phyloP scores from a whole-genome alignment of 2,113 vertebrate species.

The Antigone vipio region DNA sequence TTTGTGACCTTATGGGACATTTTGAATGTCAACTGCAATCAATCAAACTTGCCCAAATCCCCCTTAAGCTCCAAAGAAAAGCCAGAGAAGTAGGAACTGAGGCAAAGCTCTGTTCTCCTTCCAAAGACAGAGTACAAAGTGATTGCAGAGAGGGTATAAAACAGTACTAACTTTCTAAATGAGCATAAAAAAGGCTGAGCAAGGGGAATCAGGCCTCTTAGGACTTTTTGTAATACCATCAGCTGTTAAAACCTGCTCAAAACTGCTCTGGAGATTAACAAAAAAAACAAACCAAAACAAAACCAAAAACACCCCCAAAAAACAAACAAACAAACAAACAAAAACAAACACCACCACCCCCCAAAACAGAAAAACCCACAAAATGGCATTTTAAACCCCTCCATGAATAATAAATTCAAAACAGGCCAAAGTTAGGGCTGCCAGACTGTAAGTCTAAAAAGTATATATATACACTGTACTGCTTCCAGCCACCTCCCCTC shows the following conservation, averaged over 20 bases:
- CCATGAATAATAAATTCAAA: not conserved
- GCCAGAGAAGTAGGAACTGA: not conserved
- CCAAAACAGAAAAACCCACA: not conserved
- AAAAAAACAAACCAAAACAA: not conserved
- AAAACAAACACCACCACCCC: too few species aligned
- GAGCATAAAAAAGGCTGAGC: not conserved
- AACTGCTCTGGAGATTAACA: constrained; percentile 19
- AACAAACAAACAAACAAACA: too few species aligned
- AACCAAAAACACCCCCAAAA: not conserved
- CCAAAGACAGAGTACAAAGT: not conserved
- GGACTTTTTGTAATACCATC: constrained; percentile 28
- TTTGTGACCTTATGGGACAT: not conserved
- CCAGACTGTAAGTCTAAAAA: not conserved
- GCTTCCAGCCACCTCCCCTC: not conserved
- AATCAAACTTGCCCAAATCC: not conserved
- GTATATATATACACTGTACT: not conserved
- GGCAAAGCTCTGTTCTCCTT: constrained; percentile 8
- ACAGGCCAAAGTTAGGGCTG: not conserved
- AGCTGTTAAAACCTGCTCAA: constrained; percentile 30
- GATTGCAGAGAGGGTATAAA: not conserved
- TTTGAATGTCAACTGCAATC: not conserved
- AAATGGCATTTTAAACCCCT: not conserved
- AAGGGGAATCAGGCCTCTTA: not conserved
- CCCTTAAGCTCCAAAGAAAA: constrained; percentile 15
- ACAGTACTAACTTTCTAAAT: constrained; percentile 12